A percentile compares a stretch with the other conserved stretches of the same genome.
Conservation (phyloP, 1,140 invertebrate genomes). For the Adelges cooleyi region DNA sequence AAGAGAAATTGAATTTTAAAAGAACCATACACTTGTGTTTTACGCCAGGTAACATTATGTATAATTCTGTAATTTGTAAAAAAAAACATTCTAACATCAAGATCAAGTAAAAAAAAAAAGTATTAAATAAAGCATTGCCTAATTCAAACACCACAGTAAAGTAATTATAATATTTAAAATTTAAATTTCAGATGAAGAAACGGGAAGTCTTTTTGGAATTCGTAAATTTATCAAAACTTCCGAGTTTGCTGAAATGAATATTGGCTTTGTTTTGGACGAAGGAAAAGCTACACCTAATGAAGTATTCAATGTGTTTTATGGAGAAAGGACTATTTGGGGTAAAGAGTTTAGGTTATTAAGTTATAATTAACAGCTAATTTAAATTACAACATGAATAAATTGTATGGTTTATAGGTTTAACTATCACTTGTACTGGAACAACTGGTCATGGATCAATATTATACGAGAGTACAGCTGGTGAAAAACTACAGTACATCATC, state of each 20-base stretch:
- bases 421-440: slow-evolving; percentile 59
- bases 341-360: no score
- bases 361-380: background rate
- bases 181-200: slow-evolving; percentile 68
- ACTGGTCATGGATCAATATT: slow-evolving; percentile 82
- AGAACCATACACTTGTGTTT: slow-evolving; percentile 64
- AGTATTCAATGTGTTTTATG: slow-evolving; percentile 58
- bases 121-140: no score
- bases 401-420: slow-evolving; percentile 41
- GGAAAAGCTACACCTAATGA: slow-evolving; percentile 57
- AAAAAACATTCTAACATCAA: no score
- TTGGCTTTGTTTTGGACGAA: slow-evolving; percentile 85
- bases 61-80: background rate
- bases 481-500: slow-evolving; percentile 67
- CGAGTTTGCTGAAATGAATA: slow-evolving; percentile 70
- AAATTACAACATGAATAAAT: background rate
- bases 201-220: slow-evolving; percentile 77
- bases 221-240: slow-evolving; percentile 59
- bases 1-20: slow-evolving; percentile 43
- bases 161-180: background rate
- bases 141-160: no score
- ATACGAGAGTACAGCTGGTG: slow-evolving; percentile 65
- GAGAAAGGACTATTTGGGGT: slow-evolving; percentile 62
- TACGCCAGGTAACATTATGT: slow-evolving; percentile 56
- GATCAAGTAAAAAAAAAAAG: no score